Percentiles rank a stretch among this genome's conserved stretches.
Evolutionary conservation across 2,113 vertebrate genomes (phyloP).

Genomic region (Chamaetylas fuelleborni): DNA sequence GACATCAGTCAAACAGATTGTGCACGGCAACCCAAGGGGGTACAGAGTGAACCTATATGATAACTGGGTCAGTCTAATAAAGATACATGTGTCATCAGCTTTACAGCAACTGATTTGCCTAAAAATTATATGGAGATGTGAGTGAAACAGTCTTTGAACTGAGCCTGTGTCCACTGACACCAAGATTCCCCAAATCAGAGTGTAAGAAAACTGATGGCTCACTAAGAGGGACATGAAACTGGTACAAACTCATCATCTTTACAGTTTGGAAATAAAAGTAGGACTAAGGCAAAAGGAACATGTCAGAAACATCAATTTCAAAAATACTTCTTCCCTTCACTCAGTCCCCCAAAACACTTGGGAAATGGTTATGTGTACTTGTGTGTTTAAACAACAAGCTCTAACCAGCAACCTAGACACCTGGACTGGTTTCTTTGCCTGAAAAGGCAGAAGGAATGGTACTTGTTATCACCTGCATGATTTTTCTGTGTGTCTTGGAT

Average conservation of each 20-base stretch:
- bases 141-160: background rate
- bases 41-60: background rate
- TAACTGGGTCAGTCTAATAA: constrained; percentile 10
- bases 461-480: background rate
- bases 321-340: background rate
- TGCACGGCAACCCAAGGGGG: constrained; percentile 35
- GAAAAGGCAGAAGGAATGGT: background rate
- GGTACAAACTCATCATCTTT: background rate
- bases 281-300: background rate
- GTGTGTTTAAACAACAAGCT: background rate
- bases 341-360: background rate
- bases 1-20: constrained; percentile 8
- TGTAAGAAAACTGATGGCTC: background rate
- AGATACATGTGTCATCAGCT: constrained; percentile 24
- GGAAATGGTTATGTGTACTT: accelerated
- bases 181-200: background rate
- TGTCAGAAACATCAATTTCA: background rate
- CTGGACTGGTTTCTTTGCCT: background rate
- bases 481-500: background rate
- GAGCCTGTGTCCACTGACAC: background rate
- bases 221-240: background rate
- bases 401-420: background rate
- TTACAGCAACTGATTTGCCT: constrained; percentile 19
- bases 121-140: constrained; percentile 5
- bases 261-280: background rate